Evolutionary conservation across 1,140 invertebrate genomes (phyloP), one percentile per base, ranked within the genome.

Genomic region (Sinella curviseta): DNA sequence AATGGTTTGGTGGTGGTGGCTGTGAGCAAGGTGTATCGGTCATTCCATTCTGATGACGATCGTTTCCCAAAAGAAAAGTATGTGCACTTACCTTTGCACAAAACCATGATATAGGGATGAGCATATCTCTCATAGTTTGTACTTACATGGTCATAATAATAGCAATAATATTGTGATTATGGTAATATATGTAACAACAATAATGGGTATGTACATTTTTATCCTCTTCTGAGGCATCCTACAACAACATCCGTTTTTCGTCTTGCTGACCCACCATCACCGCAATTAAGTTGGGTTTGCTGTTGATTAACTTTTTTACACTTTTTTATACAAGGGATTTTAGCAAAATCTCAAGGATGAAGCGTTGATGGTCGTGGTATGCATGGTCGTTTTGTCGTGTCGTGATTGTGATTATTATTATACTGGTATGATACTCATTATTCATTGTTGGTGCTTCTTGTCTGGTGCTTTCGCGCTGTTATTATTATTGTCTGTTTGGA

Each of bases 111-210:
- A 12, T 48, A 33, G 2, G 65, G 2, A 8, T 70, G 31, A 31
- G 31, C 31, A 31, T 70, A 1, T 60, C 2, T 33, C 8, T 70
- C 65, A 70, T 70, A 70, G 26, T 70, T 70, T 70, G 65, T 70
- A 31, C 65, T 70, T 70, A 70, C 26, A 70, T 70, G 65, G 65
- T 31, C 26, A 33, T 70, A 70, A 70, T 70, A 70, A 70, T 70
- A 8, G 65, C 65, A 70, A 70, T 70, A 70, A 70, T 70, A 33
- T 70, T 70, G 31, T 70, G 65, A 70, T 70, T 30, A 70, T 70
- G 65, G 65, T 33, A 33, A 16, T 8, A 31, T 70, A 60, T 60
- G 55, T 60, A n/a, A n/a, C n/a, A n/a, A n/a, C n/a, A n/a, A n/a
- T 48, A 48, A 48, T 48, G 39, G 39, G 39, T 48, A 20, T 48